Percentiles rank a stretch among this genome's conserved stretches.
These are phyloP conservation scores for Echinarachnius parma DNA, from an alignment of 53 echinoderm and acorn worm genomes.

Conservation along the genomic window DNA sequence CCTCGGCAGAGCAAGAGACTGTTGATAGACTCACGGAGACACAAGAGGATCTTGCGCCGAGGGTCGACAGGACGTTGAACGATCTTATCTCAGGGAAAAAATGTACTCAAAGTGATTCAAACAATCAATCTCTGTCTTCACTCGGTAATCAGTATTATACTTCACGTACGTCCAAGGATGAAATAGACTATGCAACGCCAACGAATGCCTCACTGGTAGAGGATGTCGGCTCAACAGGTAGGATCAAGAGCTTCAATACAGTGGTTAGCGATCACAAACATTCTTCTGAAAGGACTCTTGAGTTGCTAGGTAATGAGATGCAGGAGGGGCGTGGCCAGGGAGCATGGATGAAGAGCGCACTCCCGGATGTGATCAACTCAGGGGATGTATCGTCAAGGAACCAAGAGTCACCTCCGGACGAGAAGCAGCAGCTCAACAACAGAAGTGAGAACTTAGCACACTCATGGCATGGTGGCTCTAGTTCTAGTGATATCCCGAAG, in stretches of 20 bases:
- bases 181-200: constrained; percentile 24
- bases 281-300: neutral
- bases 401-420: constrained; percentile 4
- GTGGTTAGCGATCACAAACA: neutral
- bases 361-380: constrained; percentile 34
- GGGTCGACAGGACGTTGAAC: constrained; percentile 31
- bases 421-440: neutral
- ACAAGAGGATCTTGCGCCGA: constrained; percentile 27
- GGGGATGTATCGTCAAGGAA: constrained; percentile 5
- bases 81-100: constrained; percentile 46
- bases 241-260: too few species aligned
- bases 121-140: constrained; percentile 10
- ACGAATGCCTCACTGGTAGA: constrained; percentile 18
- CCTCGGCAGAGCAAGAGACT: too few species aligned
- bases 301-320: too few species aligned
- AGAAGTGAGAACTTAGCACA: constrained; percentile 9
- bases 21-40: too few species aligned
- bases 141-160: constrained; percentile 25
- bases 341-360: constrained; percentile 25
- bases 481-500: neutral
- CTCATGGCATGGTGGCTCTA: constrained; percentile 33
- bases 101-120: neutral
- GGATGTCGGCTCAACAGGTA: too few species aligned
- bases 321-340: neutral
- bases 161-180: constrained; percentile 2